phyloP scores from a whole-genome alignment of 2,888 invertebrate species.

The Endomychus coccineus region DNA sequence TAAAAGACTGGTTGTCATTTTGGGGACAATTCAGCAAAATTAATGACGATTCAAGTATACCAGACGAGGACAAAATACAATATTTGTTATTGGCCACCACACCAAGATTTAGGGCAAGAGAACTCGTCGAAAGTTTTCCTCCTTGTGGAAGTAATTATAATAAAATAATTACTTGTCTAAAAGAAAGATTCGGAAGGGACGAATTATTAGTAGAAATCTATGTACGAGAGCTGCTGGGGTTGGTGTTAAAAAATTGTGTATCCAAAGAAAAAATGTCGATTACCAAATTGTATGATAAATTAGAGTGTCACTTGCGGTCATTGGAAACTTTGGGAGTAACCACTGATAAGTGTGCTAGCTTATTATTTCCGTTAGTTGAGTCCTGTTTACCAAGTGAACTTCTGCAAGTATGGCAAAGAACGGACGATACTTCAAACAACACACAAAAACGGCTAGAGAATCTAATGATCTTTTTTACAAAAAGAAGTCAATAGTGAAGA shows the following conservation, averaged over 20 bases:
- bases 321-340: conserved; percentile 27
- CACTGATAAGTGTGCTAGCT: conserved; percentile 27
- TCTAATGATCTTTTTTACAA: no score
- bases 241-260: background rate
- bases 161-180: background rate
- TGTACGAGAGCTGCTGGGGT: background rate
- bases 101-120: background rate
- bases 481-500: no score
- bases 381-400: conserved; percentile 28
- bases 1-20: background rate
- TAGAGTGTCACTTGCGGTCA: conserved; percentile 29
- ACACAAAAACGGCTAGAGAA: no score
- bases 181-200: background rate
- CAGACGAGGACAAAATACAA: background rate
- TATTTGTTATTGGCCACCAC: background rate
- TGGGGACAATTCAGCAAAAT: background rate
- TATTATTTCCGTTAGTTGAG: conserved; percentile 32
- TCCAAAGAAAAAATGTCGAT: background rate
- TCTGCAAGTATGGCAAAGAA: conserved; percentile 28
- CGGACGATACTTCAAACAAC: no score
- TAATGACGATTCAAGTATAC: background rate
- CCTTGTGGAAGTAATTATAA: background rate
- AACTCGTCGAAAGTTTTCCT: background rate
- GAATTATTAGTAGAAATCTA: background rate
- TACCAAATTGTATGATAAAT: conserved; percentile 17